Percentiles rank a stretch among this genome's conserved stretches.
phyloP scores from a whole-genome alignment of 2,113 vertebrate species.

The Trogon surrucura region DNA sequence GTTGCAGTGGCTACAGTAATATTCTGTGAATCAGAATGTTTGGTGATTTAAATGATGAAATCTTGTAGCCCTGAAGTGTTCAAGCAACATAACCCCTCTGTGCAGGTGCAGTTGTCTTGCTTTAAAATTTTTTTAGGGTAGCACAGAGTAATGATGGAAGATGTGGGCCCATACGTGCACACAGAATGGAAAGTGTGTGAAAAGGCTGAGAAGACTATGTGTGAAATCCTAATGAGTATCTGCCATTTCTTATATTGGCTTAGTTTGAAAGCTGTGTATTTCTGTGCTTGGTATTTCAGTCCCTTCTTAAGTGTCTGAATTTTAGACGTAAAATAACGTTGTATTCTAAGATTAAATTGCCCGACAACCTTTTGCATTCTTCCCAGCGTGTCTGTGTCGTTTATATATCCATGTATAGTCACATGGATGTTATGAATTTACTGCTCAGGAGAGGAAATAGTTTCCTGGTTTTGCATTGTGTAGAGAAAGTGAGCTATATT shows the following conservation, averaged over 20 bases:
- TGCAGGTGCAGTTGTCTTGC: not conserved
- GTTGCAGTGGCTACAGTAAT: not conserved
- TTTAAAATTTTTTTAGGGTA: not conserved
- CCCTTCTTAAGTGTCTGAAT: not conserved
- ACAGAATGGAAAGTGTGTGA: not conserved
- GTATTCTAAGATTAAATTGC: not conserved
- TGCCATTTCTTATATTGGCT: not conserved
- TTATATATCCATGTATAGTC: not conserved
- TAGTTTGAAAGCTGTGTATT: not conserved
- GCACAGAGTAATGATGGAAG: accelerated
- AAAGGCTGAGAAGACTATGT: not conserved
- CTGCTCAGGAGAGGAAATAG: not conserved
- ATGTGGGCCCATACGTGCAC: accelerated
- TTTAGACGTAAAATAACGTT: not conserved
- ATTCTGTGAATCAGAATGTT: not conserved
- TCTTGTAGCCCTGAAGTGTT: not conserved
- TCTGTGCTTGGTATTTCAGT: not conserved
- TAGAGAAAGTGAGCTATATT: not conserved
- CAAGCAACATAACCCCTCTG: not conserved
- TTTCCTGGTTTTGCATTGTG: not conserved
- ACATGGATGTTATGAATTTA: not conserved
- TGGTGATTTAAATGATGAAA: not conserved
- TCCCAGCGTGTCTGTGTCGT: not conserved
- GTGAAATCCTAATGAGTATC: not conserved
- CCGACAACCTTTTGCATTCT: not conserved